These are phyloP conservation scores for Lophura swinhoii DNA, from an alignment of 2,797 vertebrate genomes.

Conservation along the genomic window DNA sequence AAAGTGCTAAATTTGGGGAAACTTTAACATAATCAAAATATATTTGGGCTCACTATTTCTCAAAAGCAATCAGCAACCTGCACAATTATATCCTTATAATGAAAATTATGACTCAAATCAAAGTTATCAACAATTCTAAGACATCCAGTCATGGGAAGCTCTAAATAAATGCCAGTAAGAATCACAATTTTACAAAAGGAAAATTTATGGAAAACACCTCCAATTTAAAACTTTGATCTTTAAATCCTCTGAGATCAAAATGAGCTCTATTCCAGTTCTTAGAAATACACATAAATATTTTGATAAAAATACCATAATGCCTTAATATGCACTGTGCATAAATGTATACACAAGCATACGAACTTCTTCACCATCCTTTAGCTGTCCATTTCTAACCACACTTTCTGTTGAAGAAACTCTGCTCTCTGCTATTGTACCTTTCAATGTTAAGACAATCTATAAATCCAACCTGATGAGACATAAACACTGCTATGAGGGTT, in stretches of 20 bases:
- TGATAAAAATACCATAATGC: not conserved
- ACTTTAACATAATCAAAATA: not conserved
- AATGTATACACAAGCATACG: fast-evolving
- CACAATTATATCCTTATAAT: not conserved
- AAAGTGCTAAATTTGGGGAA: not conserved
- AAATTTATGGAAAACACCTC: not conserved
- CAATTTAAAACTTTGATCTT: not conserved
- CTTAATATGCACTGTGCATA: not conserved
- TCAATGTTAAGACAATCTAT: not conserved
- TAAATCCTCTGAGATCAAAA: not conserved
- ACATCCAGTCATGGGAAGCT: not conserved
- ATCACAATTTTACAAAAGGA: not conserved
- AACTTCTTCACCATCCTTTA: not conserved
- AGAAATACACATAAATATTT: not conserved
- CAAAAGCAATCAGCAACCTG: not conserved
- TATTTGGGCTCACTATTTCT: not conserved
- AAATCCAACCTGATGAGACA: slow-evolving; percentile 83
- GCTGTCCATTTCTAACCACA: not conserved
- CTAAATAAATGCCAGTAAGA: fast-evolving
- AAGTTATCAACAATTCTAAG: not conserved
- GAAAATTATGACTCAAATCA: not conserved
- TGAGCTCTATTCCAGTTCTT: not conserved
- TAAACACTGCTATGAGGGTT: slow-evolving; percentile 91
- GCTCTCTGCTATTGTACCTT: not conserved
- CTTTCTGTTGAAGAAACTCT: not conserved